Evolutionary conservation across 2,113 vertebrate species (phyloP).

Genomic region (Irena cyanogastra): DNA sequence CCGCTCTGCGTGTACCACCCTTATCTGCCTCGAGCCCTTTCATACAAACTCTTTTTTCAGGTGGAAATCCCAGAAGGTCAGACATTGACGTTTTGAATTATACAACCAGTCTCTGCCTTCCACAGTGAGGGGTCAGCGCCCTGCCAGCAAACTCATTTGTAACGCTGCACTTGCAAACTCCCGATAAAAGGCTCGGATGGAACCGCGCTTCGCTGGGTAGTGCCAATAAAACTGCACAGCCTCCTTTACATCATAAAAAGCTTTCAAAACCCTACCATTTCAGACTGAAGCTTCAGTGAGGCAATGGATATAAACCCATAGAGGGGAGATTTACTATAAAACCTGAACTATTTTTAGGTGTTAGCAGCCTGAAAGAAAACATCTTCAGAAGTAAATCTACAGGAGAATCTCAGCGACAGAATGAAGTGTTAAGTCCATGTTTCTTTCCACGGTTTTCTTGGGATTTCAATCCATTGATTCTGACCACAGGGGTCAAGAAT

Average conservation of each 20-base stretch:
- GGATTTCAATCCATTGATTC: background rate
- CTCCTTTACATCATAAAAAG: background rate
- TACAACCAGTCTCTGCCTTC: conserved; percentile 4
- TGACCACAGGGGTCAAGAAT: background rate
- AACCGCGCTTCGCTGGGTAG: background rate
- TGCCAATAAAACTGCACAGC: background rate
- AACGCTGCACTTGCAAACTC: conserved; percentile 35
- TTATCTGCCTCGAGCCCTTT: background rate
- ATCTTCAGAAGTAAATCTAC: background rate
- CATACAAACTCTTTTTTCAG: background rate
- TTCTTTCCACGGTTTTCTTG: background rate
- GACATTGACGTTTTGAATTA: background rate
- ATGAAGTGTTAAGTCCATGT: background rate
- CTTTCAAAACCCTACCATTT: background rate
- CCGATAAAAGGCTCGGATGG: conserved; percentile 5
- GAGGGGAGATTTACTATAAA: background rate
- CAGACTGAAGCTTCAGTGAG: background rate
- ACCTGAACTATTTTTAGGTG: background rate
- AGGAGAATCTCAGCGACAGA: background rate
- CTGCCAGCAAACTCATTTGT: conserved; percentile 52
- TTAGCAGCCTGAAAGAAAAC: background rate
- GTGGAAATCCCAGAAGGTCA: background rate
- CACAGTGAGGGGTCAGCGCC: conserved; percentile 11
- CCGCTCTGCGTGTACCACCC: fast-evolving
- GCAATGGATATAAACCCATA: background rate